Percentiles rank a stretch among this genome's conserved stretches.
Conservation (phyloP, 2,888 invertebrate genomes). For the Metopia argyrocephala region DNA sequence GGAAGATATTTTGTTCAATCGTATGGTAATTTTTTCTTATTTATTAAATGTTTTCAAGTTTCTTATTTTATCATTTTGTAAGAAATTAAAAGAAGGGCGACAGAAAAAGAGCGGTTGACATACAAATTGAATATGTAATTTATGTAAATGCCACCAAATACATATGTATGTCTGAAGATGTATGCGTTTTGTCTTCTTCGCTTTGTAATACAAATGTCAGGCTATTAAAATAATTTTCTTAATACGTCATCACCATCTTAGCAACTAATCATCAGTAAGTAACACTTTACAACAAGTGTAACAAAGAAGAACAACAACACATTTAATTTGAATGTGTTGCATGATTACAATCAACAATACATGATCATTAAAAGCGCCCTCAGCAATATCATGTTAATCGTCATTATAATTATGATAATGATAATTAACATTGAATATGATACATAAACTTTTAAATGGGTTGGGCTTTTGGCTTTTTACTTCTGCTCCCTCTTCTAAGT, state of each 20-base stretch:
- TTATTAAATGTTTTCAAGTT: too few relatives aligned
- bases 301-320: background rate
- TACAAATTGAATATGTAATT: background rate
- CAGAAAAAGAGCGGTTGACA: too few relatives aligned
- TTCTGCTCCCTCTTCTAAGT: too few relatives aligned
- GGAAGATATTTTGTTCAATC: too few relatives aligned
- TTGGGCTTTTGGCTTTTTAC: too few relatives aligned
- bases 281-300: slow-evolving; percentile 47
- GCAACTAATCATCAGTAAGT: background rate
- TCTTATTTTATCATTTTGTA: too few relatives aligned
- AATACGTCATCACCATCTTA: slow-evolving; percentile 40
- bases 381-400: background rate
- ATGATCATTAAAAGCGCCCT: background rate
- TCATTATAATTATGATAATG: slow-evolving; percentile 42
- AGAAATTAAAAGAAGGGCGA: too few relatives aligned
- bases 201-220: background rate
- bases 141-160: background rate
- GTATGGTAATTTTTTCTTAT: too few relatives aligned
- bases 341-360: background rate
- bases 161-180: background rate
- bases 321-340: background rate
- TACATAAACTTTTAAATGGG: slow-evolving; percentile 51
- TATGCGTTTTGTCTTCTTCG: background rate
- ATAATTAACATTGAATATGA: slow-evolving; percentile 31
- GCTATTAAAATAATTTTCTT: slow-evolving; percentile 26